Evolutionary conservation across 2,888 invertebrate genomes (phyloP), one percentile per base, ranked within the genome.

Genomic region (Gari tellinella): DNA sequence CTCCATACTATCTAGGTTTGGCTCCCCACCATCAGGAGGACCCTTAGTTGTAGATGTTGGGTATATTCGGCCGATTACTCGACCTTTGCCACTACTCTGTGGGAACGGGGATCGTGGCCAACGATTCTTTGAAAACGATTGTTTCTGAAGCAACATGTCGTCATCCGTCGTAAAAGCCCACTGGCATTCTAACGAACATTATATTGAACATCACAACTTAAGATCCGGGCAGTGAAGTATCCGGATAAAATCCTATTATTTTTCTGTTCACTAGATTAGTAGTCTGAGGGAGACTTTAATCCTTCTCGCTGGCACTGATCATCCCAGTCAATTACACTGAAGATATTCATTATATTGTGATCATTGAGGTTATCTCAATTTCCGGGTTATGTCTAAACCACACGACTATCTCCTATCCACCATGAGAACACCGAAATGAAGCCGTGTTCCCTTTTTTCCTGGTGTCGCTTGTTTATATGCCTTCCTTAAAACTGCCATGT

Each of bases 61-160:
- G 17, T 73, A 56, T 26, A 72, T 51, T 25, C 73, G 53, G 15
- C 65, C 69, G 12, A 78, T 65, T 17, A 78, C 51, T 2, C 69
- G 72, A 19, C 77, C 77, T 25, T 78, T 78, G 10, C 77, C 77
- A 52, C 77, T 73, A 41, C 69, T 69, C 21, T 64, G 68, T 15
- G 58, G 52, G 31, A 64, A 53, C 14, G 57, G 46, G 4, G 53
- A 51, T 23, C 55, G 56, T 19, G 64, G 64, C 31, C 31, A 31
- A 31, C 31, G 31, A 31, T 31, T 31, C 31, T 31, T 31, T 51
- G 25, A 38, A 31, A 49, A 52, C 26, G 17, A 31, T 7, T 52
- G 52, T 19, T 15, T 12, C n/a, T 52, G 37, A 31, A 23, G 10
- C 37, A 31, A 31, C 31, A 31, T 31, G 10, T 31, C 31, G 31